Base-by-base conservation (phyloP, 2,888 invertebrate genomes). In the Campopleginae sp. region DNA sequence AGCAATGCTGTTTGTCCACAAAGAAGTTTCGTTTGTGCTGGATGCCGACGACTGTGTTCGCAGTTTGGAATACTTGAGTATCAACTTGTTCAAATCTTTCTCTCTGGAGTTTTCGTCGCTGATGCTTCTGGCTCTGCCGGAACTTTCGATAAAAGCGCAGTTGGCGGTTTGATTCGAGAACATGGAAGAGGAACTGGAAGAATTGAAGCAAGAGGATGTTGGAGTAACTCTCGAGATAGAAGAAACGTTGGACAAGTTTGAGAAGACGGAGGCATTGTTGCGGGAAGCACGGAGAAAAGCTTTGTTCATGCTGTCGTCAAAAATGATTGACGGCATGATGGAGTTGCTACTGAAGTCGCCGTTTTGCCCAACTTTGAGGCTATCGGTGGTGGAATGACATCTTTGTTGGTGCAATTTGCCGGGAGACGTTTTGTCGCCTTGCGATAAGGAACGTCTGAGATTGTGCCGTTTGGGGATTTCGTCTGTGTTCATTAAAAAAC, bases 171-270 rank as follows among this genome's bases (percentile, higher is more conserved):
- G 88, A 82, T 88, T 85, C 33, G 91, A 90, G 61, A 83, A 79
- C 1, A 78, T 77, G 0, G 89, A 89, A 0, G 84, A 86, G 1
- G 82, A 84, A 12, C 82, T 17, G n/a, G 86, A 42, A 61, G 85
- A 84, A 46, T 77, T 74, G 17, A 31, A 33, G 0, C 61, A 74
- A 4, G 88, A 82, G 7, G 90, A 87, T 63, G 78, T 80, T n/a
- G 89, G 89, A 51, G 79, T 89, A 8, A 86, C 19, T 72, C 83
- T 88, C n/a, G 88, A 79, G 75, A 91, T 92, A 0, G 86, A 78
- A 2, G 93, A 93, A 31, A 92, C 78, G 58, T 90, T 90, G 14
- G 92, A 92, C 4, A 91, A 58, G 66, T 85, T 88, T 17, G 90
- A 90, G 75, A 87, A 86, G 17, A 86, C 61, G 8, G 92, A 91